These are phyloP conservation scores for Psylliodes chrysocephalus DNA, from an alignment of 2,888 invertebrate species.

Conservation along the genomic window DNA sequence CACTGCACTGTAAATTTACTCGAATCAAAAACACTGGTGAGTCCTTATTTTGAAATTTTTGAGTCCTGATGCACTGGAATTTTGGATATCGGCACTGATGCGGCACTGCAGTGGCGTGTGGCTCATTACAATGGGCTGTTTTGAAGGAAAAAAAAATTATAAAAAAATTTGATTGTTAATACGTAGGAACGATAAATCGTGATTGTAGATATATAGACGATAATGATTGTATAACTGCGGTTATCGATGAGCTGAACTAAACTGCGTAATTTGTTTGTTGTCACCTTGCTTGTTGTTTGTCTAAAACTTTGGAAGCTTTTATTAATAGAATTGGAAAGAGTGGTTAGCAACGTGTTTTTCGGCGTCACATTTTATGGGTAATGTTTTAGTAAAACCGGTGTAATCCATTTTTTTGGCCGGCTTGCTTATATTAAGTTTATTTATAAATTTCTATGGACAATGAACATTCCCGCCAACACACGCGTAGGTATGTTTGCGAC, in stretches of 20 bases:
- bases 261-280: slow-evolving; percentile 14
- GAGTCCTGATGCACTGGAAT: not conserved
- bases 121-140: slow-evolving; percentile 22
- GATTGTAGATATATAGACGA: no score
- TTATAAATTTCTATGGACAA: no score
- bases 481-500: no score
- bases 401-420: not conserved
- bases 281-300: slow-evolving; percentile 13
- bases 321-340: slow-evolving; percentile 10
- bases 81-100: slow-evolving; percentile 2
- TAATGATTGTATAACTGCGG: not conserved
- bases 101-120: not conserved
- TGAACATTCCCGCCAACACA: no score
- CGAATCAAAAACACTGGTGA: slow-evolving; percentile 9
- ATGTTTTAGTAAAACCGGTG: not conserved
- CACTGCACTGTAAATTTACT: slow-evolving; percentile 12
- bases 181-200: not conserved
- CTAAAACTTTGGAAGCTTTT: not conserved
- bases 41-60: slow-evolving; percentile 26
- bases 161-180: not conserved
- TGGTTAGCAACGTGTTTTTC: no score
- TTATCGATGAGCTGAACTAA: not conserved
- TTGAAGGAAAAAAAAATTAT: not conserved
- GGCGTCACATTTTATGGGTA: no score
- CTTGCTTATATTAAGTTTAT: no score